A percentile compares a stretch with the other conserved stretches of the same genome.
Conservation (phyloP, 1,140 invertebrate species). For the Dysdera silvatica region DNA sequence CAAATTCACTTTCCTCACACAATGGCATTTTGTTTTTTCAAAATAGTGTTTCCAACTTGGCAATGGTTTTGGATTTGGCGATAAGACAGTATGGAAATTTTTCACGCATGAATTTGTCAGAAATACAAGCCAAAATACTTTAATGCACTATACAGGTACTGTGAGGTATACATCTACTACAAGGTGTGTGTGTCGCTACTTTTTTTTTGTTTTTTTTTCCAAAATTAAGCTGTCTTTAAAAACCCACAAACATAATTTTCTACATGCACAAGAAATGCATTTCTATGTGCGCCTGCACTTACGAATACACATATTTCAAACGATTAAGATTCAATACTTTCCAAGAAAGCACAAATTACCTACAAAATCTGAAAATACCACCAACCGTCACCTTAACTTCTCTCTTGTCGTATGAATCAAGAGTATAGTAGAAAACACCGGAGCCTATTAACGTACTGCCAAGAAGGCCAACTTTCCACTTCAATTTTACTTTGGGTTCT, state of each 20-base stretch:
- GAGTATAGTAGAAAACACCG: slow-evolving; percentile 31
- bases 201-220: too few relatives aligned
- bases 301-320: background rate
- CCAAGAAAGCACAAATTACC: slow-evolving; percentile 33
- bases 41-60: too few relatives aligned
- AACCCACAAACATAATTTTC: background rate
- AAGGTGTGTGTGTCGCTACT: too few relatives aligned
- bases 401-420: slow-evolving; percentile 38
- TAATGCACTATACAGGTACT: too few relatives aligned
- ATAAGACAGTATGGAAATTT: too few relatives aligned
- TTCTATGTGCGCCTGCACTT: background rate
- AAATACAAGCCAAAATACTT: too few relatives aligned
- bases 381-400: slow-evolving; percentile 40
- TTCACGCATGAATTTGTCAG: too few relatives aligned
- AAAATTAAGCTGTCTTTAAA: background rate
- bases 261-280: background rate
- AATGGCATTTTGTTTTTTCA: too few relatives aligned
- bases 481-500: background rate
- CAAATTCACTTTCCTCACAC: too few relatives aligned
- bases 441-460: background rate
- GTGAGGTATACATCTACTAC: too few relatives aligned
- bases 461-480: background rate
- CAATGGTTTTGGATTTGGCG: too few relatives aligned
- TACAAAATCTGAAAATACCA: slow-evolving; percentile 43
- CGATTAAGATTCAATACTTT: background rate